Base-by-base conservation (phyloP, 2,113 vertebrate genomes). In the Epinephelus fuscoguttatus region DNA sequence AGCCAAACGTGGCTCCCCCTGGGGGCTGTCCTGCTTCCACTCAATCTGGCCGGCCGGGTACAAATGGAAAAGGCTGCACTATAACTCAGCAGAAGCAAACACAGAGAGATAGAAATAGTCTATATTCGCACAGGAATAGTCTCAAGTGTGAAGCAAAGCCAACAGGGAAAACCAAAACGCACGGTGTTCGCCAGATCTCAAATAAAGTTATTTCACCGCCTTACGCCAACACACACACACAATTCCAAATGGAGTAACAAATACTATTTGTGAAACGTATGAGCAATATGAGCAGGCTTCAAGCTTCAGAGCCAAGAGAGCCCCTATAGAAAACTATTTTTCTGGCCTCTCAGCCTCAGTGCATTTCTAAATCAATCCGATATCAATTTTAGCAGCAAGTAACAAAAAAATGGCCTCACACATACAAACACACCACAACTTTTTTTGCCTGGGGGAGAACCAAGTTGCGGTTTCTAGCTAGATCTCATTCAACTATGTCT, bases 1-100 rank as follows among this genome's bases (percentile, higher is more conserved):
- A 91, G 84, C 89, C 87, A 85, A 91, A 87, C 69, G 57, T 42
- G 71, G 82, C 80, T 60, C 75, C 88, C 90, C 88, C 84, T 42
- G 89, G 85, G 91, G 89, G 83, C 84, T 88, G 91, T 89, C 90
- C 93, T 66, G 91, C 83, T 94, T 92, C 82, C 78, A 82, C 87
- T 90, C 82, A 84, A 84, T 88, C 86, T 79, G 80, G 59, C 72
- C 3, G 76, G 76, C 73, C 67, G 62, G 55, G 70, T 75, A 80
- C 79, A 81, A 88, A 78, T 25, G 70, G 70, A 72, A 52, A 37
- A 70, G 75, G 57, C 74, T 75, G 78, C 17, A 55, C 52, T 81
- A 5, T 27, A 75, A 66, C 78, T 82, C 62, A 59, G 79, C 80
- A 75, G 80, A 49, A 45, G 64, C 30, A 62, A 82, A 82, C 13